These are phyloP conservation scores for Tiliacea aurago DNA, from an alignment of 2,888 invertebrate species.

Conservation along the genomic window DNA sequence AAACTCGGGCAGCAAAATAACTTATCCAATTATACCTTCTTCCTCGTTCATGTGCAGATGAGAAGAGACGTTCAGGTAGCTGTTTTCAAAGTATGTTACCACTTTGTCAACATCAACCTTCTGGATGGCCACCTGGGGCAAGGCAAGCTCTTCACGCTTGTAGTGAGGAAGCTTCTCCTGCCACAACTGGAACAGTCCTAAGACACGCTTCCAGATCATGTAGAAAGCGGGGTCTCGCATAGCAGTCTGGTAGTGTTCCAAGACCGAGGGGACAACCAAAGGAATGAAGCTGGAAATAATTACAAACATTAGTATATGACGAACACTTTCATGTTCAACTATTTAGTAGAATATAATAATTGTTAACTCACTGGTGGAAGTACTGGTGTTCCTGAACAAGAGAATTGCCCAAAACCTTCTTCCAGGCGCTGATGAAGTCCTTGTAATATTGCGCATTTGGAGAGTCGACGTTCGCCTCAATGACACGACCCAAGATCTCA, in stretches of 20 bases:
- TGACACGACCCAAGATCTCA: conserved; percentile 91
- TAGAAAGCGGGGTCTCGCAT: conserved; percentile 93
- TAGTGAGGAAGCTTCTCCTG: conserved; percentile 91
- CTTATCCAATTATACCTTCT: conserved; percentile 75
- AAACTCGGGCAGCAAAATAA: not conserved
- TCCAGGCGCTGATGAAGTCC: conserved; percentile 89
- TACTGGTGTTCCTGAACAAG: conserved; percentile 69
- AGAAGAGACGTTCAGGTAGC: conserved; percentile 91
- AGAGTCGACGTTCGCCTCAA: conserved; percentile 92
- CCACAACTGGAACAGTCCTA: conserved; percentile 91
- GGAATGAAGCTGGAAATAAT: conserved; percentile 75
- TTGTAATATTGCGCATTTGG: conserved; percentile 91
- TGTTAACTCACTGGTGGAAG: conserved; percentile 71
- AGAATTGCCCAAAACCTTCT: conserved; percentile 91
- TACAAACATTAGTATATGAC: not conserved
- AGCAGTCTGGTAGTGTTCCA: conserved; percentile 92
- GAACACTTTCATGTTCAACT: not conserved
- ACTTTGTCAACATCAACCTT: conserved; percentile 92
- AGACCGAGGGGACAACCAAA: conserved; percentile 90
- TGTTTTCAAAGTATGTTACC: conserved; percentile 93
- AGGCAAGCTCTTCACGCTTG: conserved; percentile 91
- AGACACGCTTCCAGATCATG: conserved; percentile 91
- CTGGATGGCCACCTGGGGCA: conserved; percentile 91
- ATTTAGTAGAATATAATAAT: not conserved
- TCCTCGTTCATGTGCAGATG: conserved; percentile 84